These are phyloP conservation scores for Opisthocomus hoazin DNA, from an alignment of 2,113 vertebrate genomes.

Conservation along the genomic window DNA sequence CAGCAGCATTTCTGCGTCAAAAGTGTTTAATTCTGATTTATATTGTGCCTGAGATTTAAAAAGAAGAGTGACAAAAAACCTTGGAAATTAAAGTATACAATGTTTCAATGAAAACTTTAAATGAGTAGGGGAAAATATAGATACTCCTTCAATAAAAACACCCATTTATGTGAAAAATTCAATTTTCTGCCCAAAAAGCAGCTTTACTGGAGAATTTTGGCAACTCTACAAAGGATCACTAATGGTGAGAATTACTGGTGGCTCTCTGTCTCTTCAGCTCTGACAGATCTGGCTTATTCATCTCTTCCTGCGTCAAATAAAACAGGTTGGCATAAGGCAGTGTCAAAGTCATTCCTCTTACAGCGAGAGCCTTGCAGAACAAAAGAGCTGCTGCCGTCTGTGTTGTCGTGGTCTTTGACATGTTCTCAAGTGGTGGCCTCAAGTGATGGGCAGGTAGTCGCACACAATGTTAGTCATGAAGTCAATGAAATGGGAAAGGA, in stretches of 20 bases:
- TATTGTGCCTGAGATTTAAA: neutral
- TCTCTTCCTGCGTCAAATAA: slow-evolving; percentile 41
- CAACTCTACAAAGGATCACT: neutral
- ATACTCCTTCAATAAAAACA: neutral
- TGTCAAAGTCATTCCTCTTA: slow-evolving; percentile 16
- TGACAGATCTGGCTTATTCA: slow-evolving; percentile 55
- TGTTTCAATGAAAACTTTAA: neutral
- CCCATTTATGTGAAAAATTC: neutral
- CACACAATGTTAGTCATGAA: neutral
- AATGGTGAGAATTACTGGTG: slow-evolving; percentile 48
- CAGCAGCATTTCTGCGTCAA: neutral
- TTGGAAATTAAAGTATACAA: neutral
- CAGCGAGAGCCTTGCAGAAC: slow-evolving; percentile 21
- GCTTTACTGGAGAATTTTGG: slow-evolving; percentile 20
- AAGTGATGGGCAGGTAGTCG: neutral
- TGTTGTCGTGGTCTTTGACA: neutral
- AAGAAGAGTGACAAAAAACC: neutral
- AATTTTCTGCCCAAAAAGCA: neutral
- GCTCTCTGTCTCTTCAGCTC: slow-evolving; percentile 41
- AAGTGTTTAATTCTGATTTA: slow-evolving; percentile 19
- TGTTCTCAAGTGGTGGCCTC: neutral
- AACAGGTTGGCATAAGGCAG: slow-evolving; percentile 49
- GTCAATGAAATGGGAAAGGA: neutral
- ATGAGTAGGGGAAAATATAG: neutral
- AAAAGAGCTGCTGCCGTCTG: slow-evolving; percentile 19